These are phyloP conservation scores for Protophormia terraenovae DNA, from an alignment of 2,888 invertebrate species.

Conservation along the genomic window DNA sequence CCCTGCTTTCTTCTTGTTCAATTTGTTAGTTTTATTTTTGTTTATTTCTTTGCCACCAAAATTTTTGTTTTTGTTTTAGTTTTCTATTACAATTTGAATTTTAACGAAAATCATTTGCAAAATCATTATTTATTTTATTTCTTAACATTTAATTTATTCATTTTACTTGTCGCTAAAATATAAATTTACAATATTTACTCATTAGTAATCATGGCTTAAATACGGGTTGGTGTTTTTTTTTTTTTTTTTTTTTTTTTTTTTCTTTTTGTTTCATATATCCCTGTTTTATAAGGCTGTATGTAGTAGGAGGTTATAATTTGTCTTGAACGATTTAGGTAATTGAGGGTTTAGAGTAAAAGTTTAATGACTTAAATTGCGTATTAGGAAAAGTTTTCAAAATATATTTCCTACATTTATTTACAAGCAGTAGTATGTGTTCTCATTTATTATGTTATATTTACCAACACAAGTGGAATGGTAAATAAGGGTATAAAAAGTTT, in stretches of 20 bases:
- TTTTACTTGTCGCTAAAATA: conserved; percentile 13
- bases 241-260: not conserved
- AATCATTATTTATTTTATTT: not conserved
- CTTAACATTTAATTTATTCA: conserved; percentile 28
- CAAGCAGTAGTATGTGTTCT: too few relatives aligned
- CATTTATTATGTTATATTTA: too few relatives aligned
- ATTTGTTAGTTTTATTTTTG: not conserved
- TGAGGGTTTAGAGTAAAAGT: not conserved
- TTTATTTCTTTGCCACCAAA: not conserved
- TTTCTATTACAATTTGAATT: not conserved
- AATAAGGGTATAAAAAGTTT: too few relatives aligned
- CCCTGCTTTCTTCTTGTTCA: not conserved
- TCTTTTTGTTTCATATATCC: not conserved
- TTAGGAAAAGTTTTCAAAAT: not conserved
- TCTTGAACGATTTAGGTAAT: not conserved
- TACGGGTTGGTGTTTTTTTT: not conserved
- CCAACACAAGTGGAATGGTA: too few relatives aligned
- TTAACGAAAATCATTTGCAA: not conserved
- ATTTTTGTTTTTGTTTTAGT: not conserved
- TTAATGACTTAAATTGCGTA: not conserved
- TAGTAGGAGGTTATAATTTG: not conserved
- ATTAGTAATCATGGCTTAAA: conserved; percentile 45
- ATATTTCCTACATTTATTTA: not conserved
- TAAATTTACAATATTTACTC: conserved; percentile 31
- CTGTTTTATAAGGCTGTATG: too few relatives aligned